These are phyloP conservation scores for Lasioglossum villosulum DNA, from an alignment of 2,888 invertebrate species.

Conservation along the genomic window DNA sequence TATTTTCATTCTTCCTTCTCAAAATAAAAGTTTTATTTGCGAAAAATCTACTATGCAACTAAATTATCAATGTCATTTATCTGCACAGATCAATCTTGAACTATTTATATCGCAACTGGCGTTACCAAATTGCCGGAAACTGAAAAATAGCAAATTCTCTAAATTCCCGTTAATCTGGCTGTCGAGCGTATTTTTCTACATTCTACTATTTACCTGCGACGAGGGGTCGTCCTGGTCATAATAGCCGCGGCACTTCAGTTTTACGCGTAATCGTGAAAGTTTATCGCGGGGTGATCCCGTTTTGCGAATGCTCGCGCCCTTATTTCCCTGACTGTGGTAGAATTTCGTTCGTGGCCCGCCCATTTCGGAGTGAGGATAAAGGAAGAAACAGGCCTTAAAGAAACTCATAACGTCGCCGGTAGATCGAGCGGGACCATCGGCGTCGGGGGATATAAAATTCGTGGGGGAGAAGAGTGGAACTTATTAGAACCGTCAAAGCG, in stretches of 20 bases:
- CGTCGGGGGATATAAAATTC: constrained; percentile 54
- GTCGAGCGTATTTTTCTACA: not conserved
- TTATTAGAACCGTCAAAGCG: constrained; percentile 68
- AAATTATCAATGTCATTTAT: not conserved
- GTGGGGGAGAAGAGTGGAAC: constrained; percentile 39
- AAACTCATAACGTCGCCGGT: constrained; percentile 54
- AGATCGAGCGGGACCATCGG: constrained; percentile 16
- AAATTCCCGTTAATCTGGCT: constrained; percentile 27
- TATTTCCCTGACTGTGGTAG: constrained; percentile 41
- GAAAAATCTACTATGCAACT: not conserved
- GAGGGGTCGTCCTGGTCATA: not conserved
- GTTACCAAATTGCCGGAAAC: not conserved
- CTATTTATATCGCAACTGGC: not conserved
- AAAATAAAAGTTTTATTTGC: not conserved
- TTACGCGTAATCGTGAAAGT: constrained; percentile 56
- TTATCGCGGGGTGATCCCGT: constrained; percentile 43
- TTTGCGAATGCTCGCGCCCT: constrained; percentile 6
- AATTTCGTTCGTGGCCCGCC: constrained; percentile 45
- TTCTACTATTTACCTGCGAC: not conserved
- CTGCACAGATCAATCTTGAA: not conserved
- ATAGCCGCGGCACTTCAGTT: constrained; percentile 26
- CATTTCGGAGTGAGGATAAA: constrained; percentile 35
- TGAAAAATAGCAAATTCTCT: not conserved
- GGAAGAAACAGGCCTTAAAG: constrained; percentile 48
- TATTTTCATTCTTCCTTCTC: not conserved